These are phyloP conservation scores for Peromyscus nudipes DNA, from an alignment of 2,797 vertebrate species.

Conservation along the genomic window DNA sequence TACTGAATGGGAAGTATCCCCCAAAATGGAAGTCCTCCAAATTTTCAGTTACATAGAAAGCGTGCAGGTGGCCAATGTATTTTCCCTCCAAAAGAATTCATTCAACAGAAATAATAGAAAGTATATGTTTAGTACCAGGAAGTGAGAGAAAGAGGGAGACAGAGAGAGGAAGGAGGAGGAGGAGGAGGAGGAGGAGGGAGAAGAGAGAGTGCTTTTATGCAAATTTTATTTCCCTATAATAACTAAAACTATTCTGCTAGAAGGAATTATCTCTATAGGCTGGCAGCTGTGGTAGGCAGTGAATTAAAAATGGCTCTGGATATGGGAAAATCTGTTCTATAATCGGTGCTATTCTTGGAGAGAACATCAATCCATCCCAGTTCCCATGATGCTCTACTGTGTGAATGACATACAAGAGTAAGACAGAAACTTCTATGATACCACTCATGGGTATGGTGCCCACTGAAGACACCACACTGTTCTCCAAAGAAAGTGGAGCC, in stretches of 20 bases:
- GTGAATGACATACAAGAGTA: slow-evolving; percentile 87
- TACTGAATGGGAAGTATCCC: neutral
- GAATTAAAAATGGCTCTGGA: slow-evolving; percentile 94
- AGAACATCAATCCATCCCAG: slow-evolving; percentile 89
- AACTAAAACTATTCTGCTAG: slow-evolving; percentile 92
- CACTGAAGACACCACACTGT: slow-evolving; percentile 57
- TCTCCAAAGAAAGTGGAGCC: neutral
- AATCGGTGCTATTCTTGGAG: slow-evolving; percentile 93
- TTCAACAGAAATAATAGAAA: slow-evolving; percentile 85
- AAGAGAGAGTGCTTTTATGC: slow-evolving; percentile 90
- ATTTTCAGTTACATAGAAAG: slow-evolving; percentile 11
- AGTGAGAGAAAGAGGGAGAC: slow-evolving; percentile 80
- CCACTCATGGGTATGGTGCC: slow-evolving; percentile 84
- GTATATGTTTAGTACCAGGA: slow-evolving; percentile 89
- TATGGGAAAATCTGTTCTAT: slow-evolving; percentile 91
- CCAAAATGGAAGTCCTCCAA: neutral
- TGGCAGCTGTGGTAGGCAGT: slow-evolving; percentile 92
- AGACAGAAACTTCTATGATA: slow-evolving; percentile 89
- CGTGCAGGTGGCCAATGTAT: slow-evolving; percentile 1
- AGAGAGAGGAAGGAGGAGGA: slow-evolving; percentile 84
- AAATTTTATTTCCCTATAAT: slow-evolving; percentile 93
- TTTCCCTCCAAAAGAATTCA: slow-evolving; percentile 77
- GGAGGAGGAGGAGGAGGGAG: slow-evolving; percentile 84
- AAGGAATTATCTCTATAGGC: slow-evolving; percentile 91
- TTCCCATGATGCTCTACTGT: slow-evolving; percentile 86